phyloP scores from a whole-genome alignment of 2,113 vertebrate species.

The Pterocles gutturalis region DNA sequence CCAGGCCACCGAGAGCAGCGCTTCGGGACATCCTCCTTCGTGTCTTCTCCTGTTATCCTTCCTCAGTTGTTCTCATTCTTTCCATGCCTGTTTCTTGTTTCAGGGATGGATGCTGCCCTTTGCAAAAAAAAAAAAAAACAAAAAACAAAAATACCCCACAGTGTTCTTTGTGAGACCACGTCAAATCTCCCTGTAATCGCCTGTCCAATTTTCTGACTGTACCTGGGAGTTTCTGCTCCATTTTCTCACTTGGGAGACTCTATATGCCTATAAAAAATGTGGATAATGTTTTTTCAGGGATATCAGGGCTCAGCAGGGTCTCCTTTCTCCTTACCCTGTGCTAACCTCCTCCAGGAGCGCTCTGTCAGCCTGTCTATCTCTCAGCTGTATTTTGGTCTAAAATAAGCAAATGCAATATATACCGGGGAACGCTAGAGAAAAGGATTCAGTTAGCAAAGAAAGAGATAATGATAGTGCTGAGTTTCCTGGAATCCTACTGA shows the following conservation, averaged over 20 bases:
- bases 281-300: neutral
- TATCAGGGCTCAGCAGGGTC: conserved; percentile 2
- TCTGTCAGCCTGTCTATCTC: neutral
- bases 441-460: neutral
- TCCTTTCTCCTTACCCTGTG: neutral
- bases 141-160: too few relatives aligned
- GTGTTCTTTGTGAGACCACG: neutral
- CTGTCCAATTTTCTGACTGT: neutral
- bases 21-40: neutral
- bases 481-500: conserved; percentile 1
- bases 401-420: neutral
- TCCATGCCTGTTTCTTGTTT: neutral
- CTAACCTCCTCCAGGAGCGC: neutral
- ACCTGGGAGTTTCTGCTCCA: neutral
- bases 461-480: neutral
- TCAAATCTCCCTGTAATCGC: neutral
- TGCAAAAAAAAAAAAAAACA: neutral
- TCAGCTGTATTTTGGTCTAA: neutral
- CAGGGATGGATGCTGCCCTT: neutral
- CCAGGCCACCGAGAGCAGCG: conserved; percentile 22
- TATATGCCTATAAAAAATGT: neutral
- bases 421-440: neutral
- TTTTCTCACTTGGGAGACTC: neutral
- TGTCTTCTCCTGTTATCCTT: neutral
- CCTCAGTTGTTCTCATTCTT: neutral